These are phyloP conservation scores for Pollicipes pollicipes DNA, from an alignment of 1,140 invertebrate genomes.

Conservation along the genomic window DNA sequence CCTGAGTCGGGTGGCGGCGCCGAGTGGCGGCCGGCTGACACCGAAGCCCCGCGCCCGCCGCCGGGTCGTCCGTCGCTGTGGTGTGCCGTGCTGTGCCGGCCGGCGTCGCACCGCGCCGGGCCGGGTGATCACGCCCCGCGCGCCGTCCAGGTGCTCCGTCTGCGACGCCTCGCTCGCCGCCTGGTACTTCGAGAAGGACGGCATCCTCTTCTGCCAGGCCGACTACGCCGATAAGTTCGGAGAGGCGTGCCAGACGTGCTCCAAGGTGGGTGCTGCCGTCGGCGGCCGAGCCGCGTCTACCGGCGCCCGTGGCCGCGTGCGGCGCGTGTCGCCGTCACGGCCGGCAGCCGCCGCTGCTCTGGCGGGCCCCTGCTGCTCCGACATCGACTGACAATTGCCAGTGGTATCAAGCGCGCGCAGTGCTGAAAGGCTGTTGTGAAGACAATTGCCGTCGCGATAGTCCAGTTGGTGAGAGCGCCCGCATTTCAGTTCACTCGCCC, in stretches of 20 bases:
- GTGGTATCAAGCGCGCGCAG: no score
- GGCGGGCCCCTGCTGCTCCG: not conserved
- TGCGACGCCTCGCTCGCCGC: constrained; percentile 63
- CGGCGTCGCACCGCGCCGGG: not conserved
- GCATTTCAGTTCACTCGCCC: no score
- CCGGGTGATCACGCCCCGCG: no score
- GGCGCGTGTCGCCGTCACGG: not conserved
- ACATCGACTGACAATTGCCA: not conserved
- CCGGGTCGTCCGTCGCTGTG: no score
- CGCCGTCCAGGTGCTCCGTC: constrained; percentile 52
- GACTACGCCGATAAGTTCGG: constrained; percentile 80
- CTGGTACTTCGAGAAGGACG: constrained; percentile 88
- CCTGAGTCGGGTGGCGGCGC: not conserved
- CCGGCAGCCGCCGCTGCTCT: not conserved
- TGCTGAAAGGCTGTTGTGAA: no score
- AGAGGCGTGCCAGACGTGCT: constrained; percentile 71
- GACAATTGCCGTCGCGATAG: no score
- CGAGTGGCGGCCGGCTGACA: not conserved
- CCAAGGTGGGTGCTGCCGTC: constrained; percentile 39
- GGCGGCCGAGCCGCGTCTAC: no score
- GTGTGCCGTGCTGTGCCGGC: no score
- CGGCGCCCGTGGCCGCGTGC: no score
- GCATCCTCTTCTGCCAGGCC: constrained; percentile 66
- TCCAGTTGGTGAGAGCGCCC: no score
- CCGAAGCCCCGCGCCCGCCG: no score